A percentile compares a stretch with the other conserved stretches of the same genome.
Conservation (phyloP, 2,113 vertebrate species). For the Scomber japonicus region DNA sequence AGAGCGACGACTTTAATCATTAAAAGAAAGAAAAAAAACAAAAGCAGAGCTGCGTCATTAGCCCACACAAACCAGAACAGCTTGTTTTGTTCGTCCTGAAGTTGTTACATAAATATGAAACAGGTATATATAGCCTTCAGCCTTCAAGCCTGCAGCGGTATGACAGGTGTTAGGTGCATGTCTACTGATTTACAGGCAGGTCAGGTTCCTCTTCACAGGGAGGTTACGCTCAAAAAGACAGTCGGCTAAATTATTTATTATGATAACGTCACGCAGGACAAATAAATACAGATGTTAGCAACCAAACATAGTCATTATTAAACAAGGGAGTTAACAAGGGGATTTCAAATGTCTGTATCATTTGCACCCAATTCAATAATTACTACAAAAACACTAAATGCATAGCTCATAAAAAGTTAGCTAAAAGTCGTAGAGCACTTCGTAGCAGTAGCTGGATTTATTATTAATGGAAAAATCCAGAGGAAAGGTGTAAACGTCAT, state of each 20-base stretch:
- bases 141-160: not conserved
- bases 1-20: fast-evolving
- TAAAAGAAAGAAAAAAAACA: not conserved
- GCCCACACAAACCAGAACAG: constrained; percentile 51
- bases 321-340: no score
- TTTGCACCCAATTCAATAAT: no score
- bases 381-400: no score
- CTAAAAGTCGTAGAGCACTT: no score
- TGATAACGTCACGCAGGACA: not conserved
- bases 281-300: not conserved
- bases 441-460: no score
- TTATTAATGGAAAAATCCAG: no score
- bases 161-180: constrained; percentile 18
- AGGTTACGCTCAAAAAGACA: not conserved
- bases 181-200: constrained; percentile 15
- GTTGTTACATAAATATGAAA: constrained; percentile 38
- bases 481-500: no score
- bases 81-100: constrained; percentile 49
- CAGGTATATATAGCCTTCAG: fast-evolving
- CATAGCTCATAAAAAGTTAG: no score
- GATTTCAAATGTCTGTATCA: no score
- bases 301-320: not conserved
- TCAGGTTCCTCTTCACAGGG: constrained; percentile 19
- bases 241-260: not conserved
- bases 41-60: not conserved